phyloP scores from a whole-genome alignment of 35 echinoderm and acorn worm species.

The Stichopus chloronotus region DNA sequence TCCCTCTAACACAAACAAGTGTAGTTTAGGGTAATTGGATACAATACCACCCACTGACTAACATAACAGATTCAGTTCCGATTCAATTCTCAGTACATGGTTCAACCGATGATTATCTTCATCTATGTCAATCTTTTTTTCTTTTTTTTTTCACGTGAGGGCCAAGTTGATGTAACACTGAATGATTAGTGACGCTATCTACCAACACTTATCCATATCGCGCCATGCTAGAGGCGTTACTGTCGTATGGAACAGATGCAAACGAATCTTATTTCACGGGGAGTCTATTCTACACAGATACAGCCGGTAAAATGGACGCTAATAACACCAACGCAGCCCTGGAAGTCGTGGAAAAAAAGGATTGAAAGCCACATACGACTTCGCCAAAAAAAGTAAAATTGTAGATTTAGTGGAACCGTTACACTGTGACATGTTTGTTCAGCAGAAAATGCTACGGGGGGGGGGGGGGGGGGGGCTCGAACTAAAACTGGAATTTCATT shows the following conservation, averaged over 20 bases:
- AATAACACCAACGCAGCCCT: conserved; percentile 11
- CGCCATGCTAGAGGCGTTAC: conserved; percentile 58
- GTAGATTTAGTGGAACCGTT: conserved; percentile 34
- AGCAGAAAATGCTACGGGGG: conserved; percentile 45
- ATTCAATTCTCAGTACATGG: conserved; percentile 42
- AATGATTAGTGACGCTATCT: conserved; percentile 59
- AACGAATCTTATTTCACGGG: conserved; percentile 64
- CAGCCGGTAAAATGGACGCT: conserved; percentile 60
- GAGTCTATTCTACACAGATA: conserved; percentile 80
- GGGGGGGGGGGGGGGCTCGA: conserved; percentile 60
- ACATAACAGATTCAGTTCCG: conserved; percentile 9
- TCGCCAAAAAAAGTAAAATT: conserved; percentile 1
- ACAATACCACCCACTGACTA: conserved; percentile 3
- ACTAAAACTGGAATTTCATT: conserved; percentile 68
- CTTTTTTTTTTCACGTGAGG: conserved; percentile 22
- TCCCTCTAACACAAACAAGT: conserved; percentile 51
- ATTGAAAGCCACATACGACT: conserved; percentile 61
- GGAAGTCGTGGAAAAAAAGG: conserved; percentile 51
- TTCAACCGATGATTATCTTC: conserved; percentile 19
- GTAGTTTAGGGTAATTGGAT: conserved; percentile 52
- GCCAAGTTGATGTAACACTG: conserved; percentile 58
- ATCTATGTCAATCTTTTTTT: conserved; percentile 26
- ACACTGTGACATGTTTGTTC: conserved; percentile 73
- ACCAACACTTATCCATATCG: conserved; percentile 76
- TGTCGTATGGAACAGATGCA: conserved; percentile 48